These are phyloP conservation scores for Idris sp. DNA, from an alignment of 1,140 invertebrate genomes.

Conservation along the genomic window DNA sequence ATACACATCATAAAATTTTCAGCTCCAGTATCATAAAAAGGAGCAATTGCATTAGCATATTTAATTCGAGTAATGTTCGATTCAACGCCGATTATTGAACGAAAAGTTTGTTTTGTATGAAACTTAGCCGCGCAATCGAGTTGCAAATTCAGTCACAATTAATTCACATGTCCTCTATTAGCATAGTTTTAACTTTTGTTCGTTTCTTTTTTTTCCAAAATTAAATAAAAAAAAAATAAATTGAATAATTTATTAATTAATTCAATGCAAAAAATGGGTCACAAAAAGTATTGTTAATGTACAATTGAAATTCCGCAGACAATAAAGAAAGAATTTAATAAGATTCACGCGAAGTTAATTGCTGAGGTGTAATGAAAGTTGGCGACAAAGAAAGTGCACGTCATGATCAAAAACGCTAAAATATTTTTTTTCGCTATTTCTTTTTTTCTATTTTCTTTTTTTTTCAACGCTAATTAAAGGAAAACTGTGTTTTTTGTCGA, in stretches of 20 bases:
- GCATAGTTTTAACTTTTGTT: no score
- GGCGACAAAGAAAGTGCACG: constrained; percentile 28
- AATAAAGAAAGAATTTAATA: constrained; percentile 39
- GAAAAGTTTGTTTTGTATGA: constrained; percentile 48
- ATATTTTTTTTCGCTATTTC: no score
- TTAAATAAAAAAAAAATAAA: no score
- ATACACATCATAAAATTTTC: constrained; percentile 23
- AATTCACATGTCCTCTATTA: no score
- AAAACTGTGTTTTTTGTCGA: constrained; percentile 41
- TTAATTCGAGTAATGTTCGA: constrained; percentile 39
- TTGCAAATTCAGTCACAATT: constrained; percentile 65
- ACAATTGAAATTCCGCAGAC: constrained; percentile 23
- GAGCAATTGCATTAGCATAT: constrained; percentile 34
- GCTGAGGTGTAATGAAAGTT: constrained; percentile 30
- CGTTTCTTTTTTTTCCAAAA: no score
- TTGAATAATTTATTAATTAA: constrained; percentile 19
- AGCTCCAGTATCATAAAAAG: constrained; percentile 16
- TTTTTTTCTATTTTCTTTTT: no score
- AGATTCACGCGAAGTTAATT: constrained; percentile 30
- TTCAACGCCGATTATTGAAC: constrained; percentile 37
- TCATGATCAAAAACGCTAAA: constrained; percentile 42
- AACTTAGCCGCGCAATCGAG: constrained; percentile 37
- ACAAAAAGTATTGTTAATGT: constrained; percentile 30
- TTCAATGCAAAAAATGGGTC: constrained; percentile 13
- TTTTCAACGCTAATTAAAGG: constrained; percentile 50